Evolutionary conservation across 2,797 vertebrate genomes (phyloP).

Genomic region (Kryptopterus vitreolus): DNA sequence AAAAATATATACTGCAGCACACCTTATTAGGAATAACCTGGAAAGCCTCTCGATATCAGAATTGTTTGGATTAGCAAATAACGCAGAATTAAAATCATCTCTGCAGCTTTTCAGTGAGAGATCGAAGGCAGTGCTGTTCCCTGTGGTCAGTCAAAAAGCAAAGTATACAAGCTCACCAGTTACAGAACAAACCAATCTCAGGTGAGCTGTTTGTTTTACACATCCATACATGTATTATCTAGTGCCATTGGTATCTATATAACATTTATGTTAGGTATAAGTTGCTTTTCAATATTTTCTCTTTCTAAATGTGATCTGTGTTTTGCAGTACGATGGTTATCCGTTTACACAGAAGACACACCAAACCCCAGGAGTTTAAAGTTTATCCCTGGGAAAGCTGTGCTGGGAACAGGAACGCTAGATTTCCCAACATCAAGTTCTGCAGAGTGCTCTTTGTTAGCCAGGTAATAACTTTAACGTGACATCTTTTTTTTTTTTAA

Average conservation of each 20-base stretch:
- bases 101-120: constrained; percentile 58
- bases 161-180: constrained; percentile 41
- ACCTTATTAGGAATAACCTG: not conserved
- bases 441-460: constrained; percentile 74
- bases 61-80: not conserved
- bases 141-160: constrained; percentile 49
- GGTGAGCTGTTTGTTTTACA: constrained; percentile 61
- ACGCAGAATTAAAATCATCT: not conserved
- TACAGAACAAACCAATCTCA: constrained; percentile 43
- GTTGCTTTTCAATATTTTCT: not conserved
- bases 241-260: not conserved
- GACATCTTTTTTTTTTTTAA: not conserved
- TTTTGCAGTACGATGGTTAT: constrained; percentile 69
- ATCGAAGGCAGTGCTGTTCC: constrained; percentile 54
- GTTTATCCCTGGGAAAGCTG: constrained; percentile 78
- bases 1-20: not conserved
- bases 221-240: not conserved
- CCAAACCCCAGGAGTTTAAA: constrained; percentile 82
- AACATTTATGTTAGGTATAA: not conserved
- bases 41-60: not conserved
- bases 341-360: constrained; percentile 79
- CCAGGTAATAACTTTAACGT: constrained; percentile 65
- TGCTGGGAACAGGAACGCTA: constrained; percentile 74
- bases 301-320: constrained; percentile 12
- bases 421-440: constrained; percentile 74